Percentiles rank a stretch among this genome's conserved stretches.
phyloP scores from a whole-genome alignment of 2,797 vertebrate genomes.

The Pangasius larnaudii region DNA sequence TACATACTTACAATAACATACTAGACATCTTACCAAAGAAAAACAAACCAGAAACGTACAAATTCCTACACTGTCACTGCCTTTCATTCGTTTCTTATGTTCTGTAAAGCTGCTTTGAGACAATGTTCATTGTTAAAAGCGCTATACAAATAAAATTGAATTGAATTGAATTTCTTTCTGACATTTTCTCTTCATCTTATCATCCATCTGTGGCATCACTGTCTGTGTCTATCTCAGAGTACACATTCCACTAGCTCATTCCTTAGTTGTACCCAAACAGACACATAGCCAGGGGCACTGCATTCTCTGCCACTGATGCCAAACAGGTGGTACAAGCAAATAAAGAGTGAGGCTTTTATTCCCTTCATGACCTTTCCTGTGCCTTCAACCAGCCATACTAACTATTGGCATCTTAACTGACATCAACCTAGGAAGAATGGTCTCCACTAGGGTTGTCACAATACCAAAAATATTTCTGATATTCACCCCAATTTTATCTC shows the following conservation, averaged over 20 bases:
- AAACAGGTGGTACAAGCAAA: constrained; percentile 56
- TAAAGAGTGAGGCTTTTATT: constrained; percentile 66
- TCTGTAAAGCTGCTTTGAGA: too few species aligned
- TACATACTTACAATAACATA: neutral
- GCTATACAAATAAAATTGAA: too few species aligned
- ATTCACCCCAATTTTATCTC: neutral
- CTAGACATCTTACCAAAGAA: neutral
- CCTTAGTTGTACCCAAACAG: constrained; percentile 30
- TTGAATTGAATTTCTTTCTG: neutral
- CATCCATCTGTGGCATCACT: neutral
- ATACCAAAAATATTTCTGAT: neutral
- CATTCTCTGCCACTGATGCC: constrained; percentile 16
- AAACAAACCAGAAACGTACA: neutral
- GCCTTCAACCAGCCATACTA: neutral
- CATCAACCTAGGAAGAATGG: neutral
- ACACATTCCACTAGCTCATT: constrained; percentile 32
- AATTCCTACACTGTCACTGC: neutral
- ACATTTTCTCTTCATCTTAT: constrained; percentile 2
- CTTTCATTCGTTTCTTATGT: neutral
- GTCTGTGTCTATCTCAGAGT: constrained; percentile 31
- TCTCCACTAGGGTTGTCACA: neutral
- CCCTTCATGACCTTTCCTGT: neutral
- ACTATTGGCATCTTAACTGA: neutral
- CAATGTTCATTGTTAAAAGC: too few species aligned
- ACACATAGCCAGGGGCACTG: constrained; percentile 32